These are phyloP conservation scores for Neolamprologus hecqui DNA, from an alignment of 2,113 vertebrate species.

Conservation along the genomic window DNA sequence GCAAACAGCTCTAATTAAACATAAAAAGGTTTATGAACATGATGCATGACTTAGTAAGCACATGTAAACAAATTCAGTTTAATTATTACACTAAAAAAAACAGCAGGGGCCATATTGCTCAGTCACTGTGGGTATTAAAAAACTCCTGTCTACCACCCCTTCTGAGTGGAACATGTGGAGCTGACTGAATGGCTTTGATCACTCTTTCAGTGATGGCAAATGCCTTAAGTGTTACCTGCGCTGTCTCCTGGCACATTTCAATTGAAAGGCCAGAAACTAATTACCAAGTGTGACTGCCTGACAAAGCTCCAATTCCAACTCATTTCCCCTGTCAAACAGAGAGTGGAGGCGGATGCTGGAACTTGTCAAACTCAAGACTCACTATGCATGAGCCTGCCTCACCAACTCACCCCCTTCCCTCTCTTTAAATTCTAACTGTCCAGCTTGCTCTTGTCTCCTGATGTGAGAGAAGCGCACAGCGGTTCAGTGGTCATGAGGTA, in stretches of 20 bases:
- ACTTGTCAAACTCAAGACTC: constrained; percentile 26
- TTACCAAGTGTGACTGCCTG: constrained; percentile 32
- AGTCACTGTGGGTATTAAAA: not conserved
- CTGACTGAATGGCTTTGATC: constrained; percentile 18
- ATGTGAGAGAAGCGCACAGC: constrained; percentile 41
- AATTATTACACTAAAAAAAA: not conserved
- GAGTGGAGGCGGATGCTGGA: not conserved
- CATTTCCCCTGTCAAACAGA: constrained; percentile 39
- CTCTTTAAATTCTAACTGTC: not conserved
- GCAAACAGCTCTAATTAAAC: not conserved
- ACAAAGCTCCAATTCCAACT: constrained; percentile 43
- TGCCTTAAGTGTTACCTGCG: constrained; percentile 21
- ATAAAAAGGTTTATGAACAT: not conserved
- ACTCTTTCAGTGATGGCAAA: constrained; percentile 26
- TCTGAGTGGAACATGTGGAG: not conserved
- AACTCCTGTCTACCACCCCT: not conserved
- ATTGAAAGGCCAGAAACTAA: constrained; percentile 51
- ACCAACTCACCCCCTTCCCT: not conserved
- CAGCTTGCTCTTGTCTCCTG: not conserved
- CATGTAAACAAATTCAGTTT: not conserved
- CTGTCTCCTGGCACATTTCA: constrained; percentile 29
- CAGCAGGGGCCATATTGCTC: not conserved
- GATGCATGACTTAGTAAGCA: not conserved
- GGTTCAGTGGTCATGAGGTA: constrained; percentile 37
- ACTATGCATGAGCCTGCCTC: constrained; percentile 2